Conservation (phyloP, 2,113 vertebrate species). For the Rhinolophus ferrumequinum region DNA sequence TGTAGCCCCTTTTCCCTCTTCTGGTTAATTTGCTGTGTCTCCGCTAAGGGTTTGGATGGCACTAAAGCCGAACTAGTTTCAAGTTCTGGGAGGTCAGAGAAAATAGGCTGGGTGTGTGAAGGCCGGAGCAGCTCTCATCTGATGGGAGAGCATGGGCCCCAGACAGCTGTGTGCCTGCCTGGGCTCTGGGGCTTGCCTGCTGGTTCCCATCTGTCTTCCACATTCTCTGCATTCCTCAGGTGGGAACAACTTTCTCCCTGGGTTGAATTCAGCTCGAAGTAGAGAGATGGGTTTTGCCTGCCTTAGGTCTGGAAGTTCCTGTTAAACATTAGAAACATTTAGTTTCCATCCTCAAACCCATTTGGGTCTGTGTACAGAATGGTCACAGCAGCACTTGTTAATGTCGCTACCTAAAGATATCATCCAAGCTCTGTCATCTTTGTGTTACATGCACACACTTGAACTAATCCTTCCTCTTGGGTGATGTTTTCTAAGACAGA, state of each 20-base stretch:
- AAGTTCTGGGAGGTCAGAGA: background rate
- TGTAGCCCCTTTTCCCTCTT: no score
- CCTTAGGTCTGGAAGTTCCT: background rate
- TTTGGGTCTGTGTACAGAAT: background rate
- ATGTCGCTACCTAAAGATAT: background rate
- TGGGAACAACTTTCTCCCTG: background rate
- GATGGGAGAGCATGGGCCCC: fast-evolving
- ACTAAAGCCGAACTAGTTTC: background rate
- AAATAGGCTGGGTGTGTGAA: fast-evolving
- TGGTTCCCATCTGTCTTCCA: background rate
- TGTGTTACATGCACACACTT: background rate
- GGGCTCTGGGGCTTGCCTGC: fast-evolving
- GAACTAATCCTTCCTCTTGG: background rate
- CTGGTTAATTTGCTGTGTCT: background rate
- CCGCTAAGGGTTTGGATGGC: background rate
- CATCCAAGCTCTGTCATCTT: background rate
- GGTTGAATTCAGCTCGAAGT: background rate
- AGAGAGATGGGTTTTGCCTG: background rate
- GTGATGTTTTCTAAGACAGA: background rate
- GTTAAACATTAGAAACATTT: background rate
- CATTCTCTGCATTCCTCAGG: background rate
- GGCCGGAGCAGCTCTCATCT: background rate
- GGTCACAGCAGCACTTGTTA: background rate
- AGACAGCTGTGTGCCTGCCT: no score
- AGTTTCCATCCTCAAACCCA: background rate